phyloP scores from a whole-genome alignment of 2,888 invertebrate genomes.

The Conomelus anceps region DNA sequence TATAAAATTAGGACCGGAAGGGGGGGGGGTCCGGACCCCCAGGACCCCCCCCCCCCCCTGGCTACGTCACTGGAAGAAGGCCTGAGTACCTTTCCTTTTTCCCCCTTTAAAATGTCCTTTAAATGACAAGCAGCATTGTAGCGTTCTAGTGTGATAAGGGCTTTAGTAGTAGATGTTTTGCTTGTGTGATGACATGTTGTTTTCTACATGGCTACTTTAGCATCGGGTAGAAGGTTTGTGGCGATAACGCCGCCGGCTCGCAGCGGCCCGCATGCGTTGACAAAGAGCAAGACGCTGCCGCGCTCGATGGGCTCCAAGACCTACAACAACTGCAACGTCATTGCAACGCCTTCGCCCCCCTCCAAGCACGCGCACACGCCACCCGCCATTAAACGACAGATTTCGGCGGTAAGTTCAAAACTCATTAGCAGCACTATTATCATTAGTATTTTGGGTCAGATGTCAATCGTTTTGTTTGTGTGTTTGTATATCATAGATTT shows the following conservation, averaged over 20 bases:
- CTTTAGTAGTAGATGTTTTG: too few relatives aligned
- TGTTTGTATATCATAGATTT: too few relatives aligned
- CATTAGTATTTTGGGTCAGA: background rate
- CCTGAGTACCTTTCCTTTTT: too few relatives aligned
- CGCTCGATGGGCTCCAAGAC: slow-evolving; percentile 63
- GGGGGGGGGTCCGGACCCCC: too few relatives aligned
- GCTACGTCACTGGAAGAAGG: too few relatives aligned
- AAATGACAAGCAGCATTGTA: too few relatives aligned
- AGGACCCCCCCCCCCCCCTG: too few relatives aligned
- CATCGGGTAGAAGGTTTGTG: slow-evolving; percentile 72
- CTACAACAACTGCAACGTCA: slow-evolving; percentile 24
- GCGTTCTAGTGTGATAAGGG: too few relatives aligned
- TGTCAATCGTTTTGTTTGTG: too few relatives aligned
- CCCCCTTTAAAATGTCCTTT: too few relatives aligned
- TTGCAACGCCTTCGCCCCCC: slow-evolving; percentile 41
- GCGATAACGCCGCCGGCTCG: slow-evolving; percentile 51
- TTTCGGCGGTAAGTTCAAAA: slow-evolving; percentile 57
- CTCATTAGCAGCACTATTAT: background rate
- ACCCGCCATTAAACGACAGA: slow-evolving; percentile 76
- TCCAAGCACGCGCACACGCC: slow-evolving; percentile 73
- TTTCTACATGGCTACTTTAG: slow-evolving; percentile 44
- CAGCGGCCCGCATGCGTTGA: slow-evolving; percentile 23
- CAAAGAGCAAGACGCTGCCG: slow-evolving; percentile 78
- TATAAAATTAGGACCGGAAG: too few relatives aligned
- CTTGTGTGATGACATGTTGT: background rate